Evolutionary conservation across 2,113 vertebrate species (phyloP), one percentile per base, ranked within the genome.

Genomic region (Eonycteris spelaea): DNA sequence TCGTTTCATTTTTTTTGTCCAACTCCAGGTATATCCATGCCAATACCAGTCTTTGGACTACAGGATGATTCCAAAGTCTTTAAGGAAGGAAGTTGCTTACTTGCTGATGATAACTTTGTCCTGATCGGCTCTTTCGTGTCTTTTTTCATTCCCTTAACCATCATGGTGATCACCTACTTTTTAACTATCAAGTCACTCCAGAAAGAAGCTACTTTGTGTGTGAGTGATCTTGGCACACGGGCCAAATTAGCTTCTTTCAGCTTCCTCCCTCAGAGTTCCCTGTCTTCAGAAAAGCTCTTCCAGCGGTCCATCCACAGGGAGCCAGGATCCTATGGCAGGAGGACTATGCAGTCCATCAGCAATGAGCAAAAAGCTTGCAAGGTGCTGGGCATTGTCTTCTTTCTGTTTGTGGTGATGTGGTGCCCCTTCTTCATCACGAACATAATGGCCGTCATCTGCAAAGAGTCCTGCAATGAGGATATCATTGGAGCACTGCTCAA

Each of bases 391-490:
- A 99, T 99, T 63, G 99, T 99, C 78, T 99, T 99, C 97, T 99
- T 99, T 55, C 99, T 99, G 79, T 99, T 99, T 28, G 99, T 99
- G 90, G 98, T 99, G 93, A 99, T 99, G 99, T 99, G 99, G 99
- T 99, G 99, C 96, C 99, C 99, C 0, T 99, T 99, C 93, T 99
- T 99, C 98, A 98, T 99, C 98, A 99, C 99, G 48, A 99, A 99
- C 77, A 99, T 99, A 85, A 98, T 99, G 98, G 98, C 98, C 0
- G 99, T 99, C 92, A 98, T 99, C 77, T 99, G 99, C 79, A 99
- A 99, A 1, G 96, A 98, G 0, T 98, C 98, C 0, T 99, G 99
- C 45, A 98, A 99, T 1, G 96, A 99, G 9, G 90, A 96, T 0
- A 96, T 99, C 86, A 98, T 99, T 68, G 99, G 96, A 26, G 98